Conservation (phyloP, 2,888 invertebrate genomes). For the Sepioteuthis lessoniana region DNA sequence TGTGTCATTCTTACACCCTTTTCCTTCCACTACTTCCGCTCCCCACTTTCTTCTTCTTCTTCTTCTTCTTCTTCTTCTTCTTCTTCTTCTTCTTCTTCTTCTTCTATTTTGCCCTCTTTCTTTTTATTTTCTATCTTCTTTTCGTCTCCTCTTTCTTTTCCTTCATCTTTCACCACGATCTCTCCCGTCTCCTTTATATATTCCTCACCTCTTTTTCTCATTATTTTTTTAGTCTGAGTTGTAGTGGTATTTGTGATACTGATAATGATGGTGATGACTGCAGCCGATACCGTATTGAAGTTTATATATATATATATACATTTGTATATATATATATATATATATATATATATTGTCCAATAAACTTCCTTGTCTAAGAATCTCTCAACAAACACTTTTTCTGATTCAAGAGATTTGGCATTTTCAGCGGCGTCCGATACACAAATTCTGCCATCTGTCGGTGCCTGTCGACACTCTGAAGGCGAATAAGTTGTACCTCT, state of each 20-base stretch:
- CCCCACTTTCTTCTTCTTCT: too few species aligned
- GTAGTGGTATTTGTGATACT: neutral
- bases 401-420: neutral
- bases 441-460: neutral
- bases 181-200: rapidly evolving
- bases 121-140: neutral
- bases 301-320: neutral
- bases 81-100: too few species aligned
- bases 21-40: too few species aligned
- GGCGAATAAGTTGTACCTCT: neutral
- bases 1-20: too few species aligned
- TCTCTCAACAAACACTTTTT: neutral
- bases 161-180: neutral
- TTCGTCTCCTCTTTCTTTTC: neutral
- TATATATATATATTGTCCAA: neutral
- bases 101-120: too few species aligned
- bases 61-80: too few species aligned
- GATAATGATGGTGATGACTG: neutral
- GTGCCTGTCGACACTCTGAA: neutral
- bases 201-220: neutral
- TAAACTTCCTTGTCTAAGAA: conserved; percentile 7
- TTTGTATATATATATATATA: too few species aligned
- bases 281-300: conserved; percentile 56
- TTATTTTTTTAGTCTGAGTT: neutral
- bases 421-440: neutral